Percentiles rank a stretch among this genome's conserved stretches.
These are phyloP conservation scores for Stenchaetothrips biformis DNA, from an alignment of 2,888 invertebrate genomes.

Conservation along the genomic window DNA sequence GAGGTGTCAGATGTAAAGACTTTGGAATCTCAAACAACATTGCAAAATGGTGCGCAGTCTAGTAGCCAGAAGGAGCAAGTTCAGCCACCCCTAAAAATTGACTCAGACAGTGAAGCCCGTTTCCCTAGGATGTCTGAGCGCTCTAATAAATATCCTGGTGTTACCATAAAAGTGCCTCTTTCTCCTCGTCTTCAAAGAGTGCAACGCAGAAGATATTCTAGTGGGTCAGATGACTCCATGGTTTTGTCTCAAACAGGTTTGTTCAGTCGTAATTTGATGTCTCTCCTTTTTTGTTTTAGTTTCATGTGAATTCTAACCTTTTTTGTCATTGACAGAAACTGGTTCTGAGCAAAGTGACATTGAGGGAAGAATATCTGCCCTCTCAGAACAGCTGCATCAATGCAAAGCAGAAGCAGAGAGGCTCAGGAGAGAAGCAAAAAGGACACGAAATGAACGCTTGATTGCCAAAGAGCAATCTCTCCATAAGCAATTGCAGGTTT, in stretches of 20 bases:
- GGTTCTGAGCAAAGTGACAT: conserved; percentile 51
- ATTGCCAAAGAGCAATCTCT: conserved; percentile 50
- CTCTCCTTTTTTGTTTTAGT: background rate
- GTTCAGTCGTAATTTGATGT: background rate
- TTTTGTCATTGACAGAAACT: conserved; percentile 43
- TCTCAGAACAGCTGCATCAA: conserved; percentile 49
- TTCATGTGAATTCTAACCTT: background rate
- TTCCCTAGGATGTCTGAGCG: background rate
- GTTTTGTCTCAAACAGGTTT: conserved; percentile 41
- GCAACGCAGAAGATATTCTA: conserved; percentile 39
- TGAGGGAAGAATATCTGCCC: conserved; percentile 48
- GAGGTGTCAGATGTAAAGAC: background rate
- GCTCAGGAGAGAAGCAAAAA: conserved; percentile 48
- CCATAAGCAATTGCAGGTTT: conserved; percentile 50
- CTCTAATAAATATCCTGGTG: conserved; percentile 32
- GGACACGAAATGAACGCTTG: conserved; percentile 47
- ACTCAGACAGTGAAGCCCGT: background rate
- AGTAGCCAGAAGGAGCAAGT: background rate
- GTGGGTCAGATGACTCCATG: conserved; percentile 43
- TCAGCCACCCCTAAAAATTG: background rate
- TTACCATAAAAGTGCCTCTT: conserved; percentile 39
- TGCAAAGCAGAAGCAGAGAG: conserved; percentile 49
- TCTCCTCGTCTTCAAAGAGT: conserved; percentile 37
- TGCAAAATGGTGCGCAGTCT: background rate
- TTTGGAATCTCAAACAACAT: background rate